Conservation (phyloP, 1,140 invertebrate genomes). For the Brachionus paranguensis region DNA sequence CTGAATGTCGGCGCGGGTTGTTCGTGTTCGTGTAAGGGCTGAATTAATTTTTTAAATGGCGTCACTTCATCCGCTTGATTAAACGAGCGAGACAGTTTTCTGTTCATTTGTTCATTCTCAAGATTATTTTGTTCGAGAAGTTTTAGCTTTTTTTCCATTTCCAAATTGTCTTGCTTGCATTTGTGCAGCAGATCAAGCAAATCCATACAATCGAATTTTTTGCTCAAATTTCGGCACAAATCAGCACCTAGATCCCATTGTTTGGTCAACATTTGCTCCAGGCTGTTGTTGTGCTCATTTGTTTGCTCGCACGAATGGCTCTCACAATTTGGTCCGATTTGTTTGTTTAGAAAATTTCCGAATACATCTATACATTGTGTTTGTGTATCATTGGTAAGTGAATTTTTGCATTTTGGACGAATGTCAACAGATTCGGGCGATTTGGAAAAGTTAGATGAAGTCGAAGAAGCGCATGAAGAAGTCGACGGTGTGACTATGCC, state of each 20-base stretch:
- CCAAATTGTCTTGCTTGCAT: conserved; percentile 7
- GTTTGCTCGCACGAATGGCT: background rate
- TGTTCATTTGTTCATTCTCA: background rate
- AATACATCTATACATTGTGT: background rate
- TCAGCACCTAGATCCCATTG: background rate
- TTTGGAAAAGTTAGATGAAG: background rate
- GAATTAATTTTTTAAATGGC: background rate
- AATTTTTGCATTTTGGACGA: background rate
- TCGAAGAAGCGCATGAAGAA: background rate
- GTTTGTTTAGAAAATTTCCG: conserved; percentile 4
- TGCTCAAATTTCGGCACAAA: background rate
- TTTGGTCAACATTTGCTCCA: background rate
- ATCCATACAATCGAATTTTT: conserved; percentile 2
- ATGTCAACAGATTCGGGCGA: background rate
- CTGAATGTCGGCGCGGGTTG: background rate
- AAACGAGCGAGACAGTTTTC: background rate
- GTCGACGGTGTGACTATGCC: conserved; percentile 5
- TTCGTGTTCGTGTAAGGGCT: background rate
- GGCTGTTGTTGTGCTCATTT: background rate
- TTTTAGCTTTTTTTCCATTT: conserved; percentile 11
- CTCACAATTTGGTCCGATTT: background rate
- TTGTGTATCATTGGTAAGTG: background rate
- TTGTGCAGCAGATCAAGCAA: background rate
- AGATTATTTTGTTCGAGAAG: background rate
- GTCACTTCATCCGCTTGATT: background rate